Conservation (phyloP, 2,888 invertebrate genomes). For the Alcis repandata region DNA sequence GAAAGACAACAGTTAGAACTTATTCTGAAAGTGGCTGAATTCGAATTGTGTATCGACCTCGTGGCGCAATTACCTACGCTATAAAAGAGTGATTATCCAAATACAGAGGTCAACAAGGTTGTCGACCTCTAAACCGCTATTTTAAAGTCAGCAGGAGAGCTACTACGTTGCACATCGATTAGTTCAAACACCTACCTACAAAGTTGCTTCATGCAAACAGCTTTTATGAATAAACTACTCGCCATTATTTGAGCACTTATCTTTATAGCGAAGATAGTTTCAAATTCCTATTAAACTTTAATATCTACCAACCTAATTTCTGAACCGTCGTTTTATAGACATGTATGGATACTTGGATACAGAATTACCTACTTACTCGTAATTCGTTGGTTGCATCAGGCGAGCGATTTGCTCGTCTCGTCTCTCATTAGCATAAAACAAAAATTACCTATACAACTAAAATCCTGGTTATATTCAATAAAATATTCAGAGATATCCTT, state of each 20-base stretch:
- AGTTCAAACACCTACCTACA: conserved; percentile 7
- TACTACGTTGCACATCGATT: not conserved
- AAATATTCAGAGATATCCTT: conserved; percentile 1
- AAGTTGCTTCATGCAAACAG: not conserved
- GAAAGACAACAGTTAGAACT: too few relatives aligned
- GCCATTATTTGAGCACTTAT: conserved; percentile 4
- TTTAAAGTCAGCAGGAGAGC: not conserved
- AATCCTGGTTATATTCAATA: not conserved
- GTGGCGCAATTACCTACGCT: too few relatives aligned
- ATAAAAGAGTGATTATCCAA: not conserved
- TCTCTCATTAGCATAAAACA: too few relatives aligned
- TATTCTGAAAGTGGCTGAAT: too few relatives aligned
- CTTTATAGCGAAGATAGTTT: not conserved
- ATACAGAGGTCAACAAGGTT: not conserved
- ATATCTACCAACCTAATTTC: not conserved
- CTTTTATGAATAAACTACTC: conserved; percentile 11
- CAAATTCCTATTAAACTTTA: not conserved
- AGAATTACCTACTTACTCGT: not conserved
- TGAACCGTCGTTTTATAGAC: not conserved
- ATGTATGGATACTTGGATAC: not conserved
- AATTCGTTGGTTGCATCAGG: too few relatives aligned
- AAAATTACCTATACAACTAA: too few relatives aligned
- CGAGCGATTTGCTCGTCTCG: too few relatives aligned
- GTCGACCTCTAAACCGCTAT: conserved; percentile 1
- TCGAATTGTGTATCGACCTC: too few relatives aligned